These are phyloP conservation scores for Melitaea cinxia DNA, from an alignment of 1,140 invertebrate genomes.

Conservation along the genomic window DNA sequence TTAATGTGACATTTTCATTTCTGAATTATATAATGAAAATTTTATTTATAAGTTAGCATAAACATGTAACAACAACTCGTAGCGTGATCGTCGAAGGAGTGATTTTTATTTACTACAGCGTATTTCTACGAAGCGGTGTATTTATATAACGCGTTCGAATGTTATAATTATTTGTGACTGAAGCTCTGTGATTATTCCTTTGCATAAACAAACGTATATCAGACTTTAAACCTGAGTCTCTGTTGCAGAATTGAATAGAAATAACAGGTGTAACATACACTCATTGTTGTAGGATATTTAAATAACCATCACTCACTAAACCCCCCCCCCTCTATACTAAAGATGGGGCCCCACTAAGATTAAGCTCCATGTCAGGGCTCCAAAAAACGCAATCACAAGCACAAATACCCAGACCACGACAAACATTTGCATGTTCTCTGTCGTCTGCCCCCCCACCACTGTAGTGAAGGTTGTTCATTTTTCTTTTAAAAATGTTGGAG, in stretches of 20 bases:
- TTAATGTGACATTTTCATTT: not conserved
- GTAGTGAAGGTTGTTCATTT: too few relatives aligned
- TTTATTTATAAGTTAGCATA: not conserved
- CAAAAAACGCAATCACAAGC: too few relatives aligned
- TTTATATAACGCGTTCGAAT: constrained; percentile 24
- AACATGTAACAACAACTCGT: not conserved
- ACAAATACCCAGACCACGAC: too few relatives aligned
- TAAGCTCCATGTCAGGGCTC: too few relatives aligned
- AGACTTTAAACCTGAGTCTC: not conserved
- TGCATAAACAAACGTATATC: constrained; percentile 6
- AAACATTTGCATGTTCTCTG: too few relatives aligned
- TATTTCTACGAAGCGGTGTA: constrained; percentile 23
- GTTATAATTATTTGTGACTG: constrained; percentile 27
- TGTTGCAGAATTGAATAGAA: not conserved
- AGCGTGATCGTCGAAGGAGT: constrained; percentile 20
- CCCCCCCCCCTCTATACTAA: too few relatives aligned
- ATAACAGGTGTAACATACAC: too few relatives aligned
- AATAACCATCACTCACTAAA: too few relatives aligned
- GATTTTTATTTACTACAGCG: constrained; percentile 18
- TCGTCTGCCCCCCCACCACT: too few relatives aligned
- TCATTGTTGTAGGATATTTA: too few relatives aligned
- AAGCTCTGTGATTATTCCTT: constrained; percentile 20
- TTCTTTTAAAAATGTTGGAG: too few relatives aligned
- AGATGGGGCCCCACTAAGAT: too few relatives aligned
- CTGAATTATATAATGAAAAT: not conserved